Base-by-base conservation (phyloP, 2,888 invertebrate species). In the Hypercompe scribonia region DNA sequence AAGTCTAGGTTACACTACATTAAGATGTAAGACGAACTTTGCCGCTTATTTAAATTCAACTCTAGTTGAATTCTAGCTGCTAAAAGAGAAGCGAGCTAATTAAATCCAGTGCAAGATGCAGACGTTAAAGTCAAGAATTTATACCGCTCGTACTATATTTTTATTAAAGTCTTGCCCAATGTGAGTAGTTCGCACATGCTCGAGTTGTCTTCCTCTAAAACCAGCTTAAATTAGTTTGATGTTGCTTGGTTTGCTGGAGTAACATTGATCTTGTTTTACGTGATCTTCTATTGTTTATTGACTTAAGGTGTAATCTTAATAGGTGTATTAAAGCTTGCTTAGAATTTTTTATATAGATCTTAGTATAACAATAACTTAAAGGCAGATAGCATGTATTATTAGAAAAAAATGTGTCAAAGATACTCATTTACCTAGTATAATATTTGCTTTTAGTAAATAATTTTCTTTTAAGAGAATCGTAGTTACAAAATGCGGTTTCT, bases 61-160 rank as follows among this genome's bases (percentile, higher is more conserved):
- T 74, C 33, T 36, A 34, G 50, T 13, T 39, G 68, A 65, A 70
- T 73, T 34, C 15, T 31, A 28, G 72, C 24, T 33, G 10, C 7
- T 54, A 46, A 36, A 64, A 67, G 15, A 36, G 68, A 69, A 63
- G 58, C 36, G 69, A 74, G 76, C 81, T 79, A 81, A 79, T 85
- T 80, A 80, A 81, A 74, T 69, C 71, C 65, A 65, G 70, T 79
- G 80, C 83, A 85, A 84, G 81, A 82, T 83, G 84, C 83, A 84
- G 78, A 83, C 79, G 73, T 83, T 79, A 83, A 79, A 75, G 81
- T 81, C 50, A 68, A 13, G 68, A 78, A 81, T 81, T 83, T 77
- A 78, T 79, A 75, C 42, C 42, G 61, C 8, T 24, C 33, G 63
- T 18, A 33, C 64, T 72, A 72, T 68, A 71, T 80, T 72, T 70